A percentile compares a stretch with the other conserved stretches of the same genome.
Evolutionary conservation across 2,888 invertebrate genomes (phyloP).

Genomic region (Hanleya hanleyi): DNA sequence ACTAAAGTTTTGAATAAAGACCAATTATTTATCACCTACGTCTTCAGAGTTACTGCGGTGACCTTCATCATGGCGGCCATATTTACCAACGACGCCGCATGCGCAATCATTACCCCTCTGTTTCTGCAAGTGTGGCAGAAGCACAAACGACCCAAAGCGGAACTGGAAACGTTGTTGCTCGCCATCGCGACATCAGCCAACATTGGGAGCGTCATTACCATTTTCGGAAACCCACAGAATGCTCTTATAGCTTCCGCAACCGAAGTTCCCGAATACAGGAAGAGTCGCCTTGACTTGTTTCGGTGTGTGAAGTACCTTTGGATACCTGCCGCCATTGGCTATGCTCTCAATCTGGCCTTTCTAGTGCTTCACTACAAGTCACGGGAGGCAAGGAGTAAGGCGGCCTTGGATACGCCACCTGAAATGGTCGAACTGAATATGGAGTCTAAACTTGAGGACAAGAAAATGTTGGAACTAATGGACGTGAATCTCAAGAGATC

Average conservation of each 20-base stretch:
- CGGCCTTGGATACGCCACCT: too few species aligned
- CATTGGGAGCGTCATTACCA: slow-evolving; percentile 40
- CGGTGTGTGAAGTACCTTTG: slow-evolving; percentile 37
- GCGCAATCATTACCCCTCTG: slow-evolving; percentile 43
- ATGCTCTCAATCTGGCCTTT: slow-evolving; percentile 36
- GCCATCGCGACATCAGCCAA: slow-evolving; percentile 44
- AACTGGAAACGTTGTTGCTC: slow-evolving; percentile 41
- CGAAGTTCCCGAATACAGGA: slow-evolving; percentile 7
- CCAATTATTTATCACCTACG: slow-evolving; percentile 32
- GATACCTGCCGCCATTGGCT: slow-evolving; percentile 35
- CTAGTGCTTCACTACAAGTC: slow-evolving; percentile 30
- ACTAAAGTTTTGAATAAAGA: slow-evolving; percentile 27
- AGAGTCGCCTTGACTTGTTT: slow-evolving; percentile 34
- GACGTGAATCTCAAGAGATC: too few species aligned
- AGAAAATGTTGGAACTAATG: too few species aligned
- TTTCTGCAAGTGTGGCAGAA: slow-evolving; percentile 40
- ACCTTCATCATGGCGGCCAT: slow-evolving; percentile 38
- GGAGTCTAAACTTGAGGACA: too few species aligned
- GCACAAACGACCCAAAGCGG: slow-evolving; percentile 38
- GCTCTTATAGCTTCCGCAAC: slow-evolving; percentile 44
- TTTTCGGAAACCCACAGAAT: slow-evolving; percentile 46
- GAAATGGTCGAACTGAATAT: too few species aligned
- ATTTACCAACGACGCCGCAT: slow-evolving; percentile 46
- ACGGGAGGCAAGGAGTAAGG: too few species aligned
- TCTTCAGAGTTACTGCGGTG: slow-evolving; percentile 35